Evolutionary conservation across 2,797 vertebrate genomes (phyloP).

Genomic region (Pelodytes ibericus): DNA sequence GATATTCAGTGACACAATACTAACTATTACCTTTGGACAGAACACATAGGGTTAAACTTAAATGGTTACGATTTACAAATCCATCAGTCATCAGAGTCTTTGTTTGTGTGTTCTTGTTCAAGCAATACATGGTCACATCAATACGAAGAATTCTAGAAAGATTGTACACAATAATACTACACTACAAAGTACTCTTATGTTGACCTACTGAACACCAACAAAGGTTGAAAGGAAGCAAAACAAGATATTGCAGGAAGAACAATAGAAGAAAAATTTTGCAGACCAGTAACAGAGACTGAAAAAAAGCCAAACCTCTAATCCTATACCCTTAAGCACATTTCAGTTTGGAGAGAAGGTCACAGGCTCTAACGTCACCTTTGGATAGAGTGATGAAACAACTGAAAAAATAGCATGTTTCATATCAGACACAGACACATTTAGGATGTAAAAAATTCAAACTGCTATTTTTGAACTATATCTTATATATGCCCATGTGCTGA

Average conservation of each 20-base stretch:
- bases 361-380: conserved; percentile 15
- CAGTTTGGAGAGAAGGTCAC: conserved; percentile 9
- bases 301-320: conserved; percentile 28
- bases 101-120: not conserved
- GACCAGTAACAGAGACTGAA: conserved; percentile 5
- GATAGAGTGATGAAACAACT: conserved; percentile 14
- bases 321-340: conserved; percentile 6
- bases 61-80: not conserved
- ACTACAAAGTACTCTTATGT: conserved; percentile 5
- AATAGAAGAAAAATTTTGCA: conserved; percentile 4
- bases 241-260: conserved; percentile 9
- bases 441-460: not conserved
- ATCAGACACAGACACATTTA: not conserved
- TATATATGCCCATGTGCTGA: no score
- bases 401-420: not conserved
- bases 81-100: not conserved
- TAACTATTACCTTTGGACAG: no score
- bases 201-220: conserved; percentile 17
- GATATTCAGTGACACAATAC: no score
- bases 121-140: conserved; percentile 5
- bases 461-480: no score
- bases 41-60: not conserved
- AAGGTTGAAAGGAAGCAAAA: conserved; percentile 21
- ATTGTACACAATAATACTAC: not conserved
- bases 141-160: conserved; percentile 4